phyloP scores from a whole-genome alignment of 1,140 invertebrate species.

The Kradibia gibbosae region DNA sequence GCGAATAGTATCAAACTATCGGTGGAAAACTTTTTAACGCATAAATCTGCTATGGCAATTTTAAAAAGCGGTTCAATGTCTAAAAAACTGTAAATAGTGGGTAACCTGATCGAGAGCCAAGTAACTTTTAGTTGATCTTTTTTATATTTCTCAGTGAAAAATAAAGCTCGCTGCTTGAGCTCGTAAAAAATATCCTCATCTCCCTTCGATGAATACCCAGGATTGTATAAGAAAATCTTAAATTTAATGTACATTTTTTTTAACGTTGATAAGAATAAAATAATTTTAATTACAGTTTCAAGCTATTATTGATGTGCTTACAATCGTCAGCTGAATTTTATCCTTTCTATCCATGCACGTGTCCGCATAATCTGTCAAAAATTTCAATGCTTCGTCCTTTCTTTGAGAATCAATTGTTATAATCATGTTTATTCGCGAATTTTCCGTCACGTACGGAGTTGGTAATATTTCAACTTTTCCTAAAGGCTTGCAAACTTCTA shows the following conservation, averaged over 20 bases:
- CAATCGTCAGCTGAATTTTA: constrained; percentile 83
- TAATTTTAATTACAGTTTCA: constrained; percentile 48
- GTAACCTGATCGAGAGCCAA: constrained; percentile 81
- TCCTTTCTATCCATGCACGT: constrained; percentile 83
- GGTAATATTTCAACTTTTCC: constrained; percentile 88
- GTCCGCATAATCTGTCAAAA: constrained; percentile 81
- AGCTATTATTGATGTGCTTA: constrained; percentile 63
- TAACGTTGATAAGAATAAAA: constrained; percentile 49
- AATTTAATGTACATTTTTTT: constrained; percentile 55
- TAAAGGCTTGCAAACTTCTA: constrained; percentile 84
- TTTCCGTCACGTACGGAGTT: constrained; percentile 94
- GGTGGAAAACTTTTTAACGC: constrained; percentile 79
- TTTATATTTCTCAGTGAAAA: constrained; percentile 79
- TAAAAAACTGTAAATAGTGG: constrained; percentile 62
- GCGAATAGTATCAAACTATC: constrained; percentile 81
- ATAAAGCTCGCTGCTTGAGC: constrained; percentile 77
- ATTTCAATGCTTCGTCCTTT: constrained; percentile 74
- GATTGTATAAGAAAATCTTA: constrained; percentile 77
- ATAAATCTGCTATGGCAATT: constrained; percentile 81
- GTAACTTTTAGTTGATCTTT: constrained; percentile 80
- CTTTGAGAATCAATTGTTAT: constrained; percentile 77
- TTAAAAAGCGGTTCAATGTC: constrained; percentile 71
- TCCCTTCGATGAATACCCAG: constrained; percentile 77
- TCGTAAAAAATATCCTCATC: constrained; percentile 77
- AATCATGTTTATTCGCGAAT: constrained; percentile 83